Evolutionary conservation across 1,140 invertebrate species (phyloP), one percentile per base, ranked within the genome.

Genomic region (Euwallacea fornicatus): DNA sequence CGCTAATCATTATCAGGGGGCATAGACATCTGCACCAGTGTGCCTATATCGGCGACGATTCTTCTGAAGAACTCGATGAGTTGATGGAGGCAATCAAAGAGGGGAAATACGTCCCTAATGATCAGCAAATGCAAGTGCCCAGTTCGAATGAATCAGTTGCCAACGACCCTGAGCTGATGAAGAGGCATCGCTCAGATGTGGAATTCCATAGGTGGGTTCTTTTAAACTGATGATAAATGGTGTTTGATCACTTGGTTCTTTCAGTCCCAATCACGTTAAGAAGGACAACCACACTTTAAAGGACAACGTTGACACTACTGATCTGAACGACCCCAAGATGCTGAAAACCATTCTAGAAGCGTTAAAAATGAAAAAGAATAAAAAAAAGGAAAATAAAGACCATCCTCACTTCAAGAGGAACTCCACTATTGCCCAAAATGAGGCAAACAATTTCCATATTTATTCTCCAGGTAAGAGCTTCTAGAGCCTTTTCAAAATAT

Each of bases 41-140:
- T 75, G 91, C 91, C 0, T 93, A 92, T 79, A 91, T 93, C 62
- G 91, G 91, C 2, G 90, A 92, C 75, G 86, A 90, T 75, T 91
- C 89, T 0, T 90, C 89, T 2, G 90, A 91, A 78, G 89, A 91
- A 74, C 66, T 89, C 7, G 88, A 90, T 16, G 89, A 90, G 75
- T 77, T 89, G 2, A 69, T 86, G 15, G 85, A 88, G 76, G 82
- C 83, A 2, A 83, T 77, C n/a, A 68, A 74, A 9, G 78, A 80
- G 68, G 73, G 75, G 21, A 76, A 66, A 15, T 77, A 77, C 59
- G 72, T 75, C 13, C 46, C 65, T 9, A 68, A 74, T 64, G 59
- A 74, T 76, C 41, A 67, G 46, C 66, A 73, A 47, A n/a, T 71
- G 46, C 15, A 59, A 54, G 58, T 44, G 71, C 16, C 43, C 10